Conservation (phyloP, 2,113 vertebrate species). For the Cathartes aura region DNA sequence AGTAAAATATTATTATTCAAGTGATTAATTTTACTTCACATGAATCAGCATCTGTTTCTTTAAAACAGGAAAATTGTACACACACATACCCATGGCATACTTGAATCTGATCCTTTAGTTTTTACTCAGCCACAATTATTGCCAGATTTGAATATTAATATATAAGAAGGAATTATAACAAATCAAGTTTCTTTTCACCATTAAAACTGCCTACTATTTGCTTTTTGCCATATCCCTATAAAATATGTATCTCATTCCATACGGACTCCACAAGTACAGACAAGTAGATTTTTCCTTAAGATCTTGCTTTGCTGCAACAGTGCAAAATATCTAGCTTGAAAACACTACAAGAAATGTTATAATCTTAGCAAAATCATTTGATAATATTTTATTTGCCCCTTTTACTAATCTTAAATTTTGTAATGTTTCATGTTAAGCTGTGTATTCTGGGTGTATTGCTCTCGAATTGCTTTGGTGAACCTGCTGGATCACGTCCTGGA, state of each 20-base stretch:
- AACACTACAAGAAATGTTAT: not conserved
- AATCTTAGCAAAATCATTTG: not conserved
- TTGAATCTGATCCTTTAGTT: not conserved
- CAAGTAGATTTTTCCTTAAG: not conserved
- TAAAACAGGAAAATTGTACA: not conserved
- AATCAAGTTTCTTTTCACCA: not conserved
- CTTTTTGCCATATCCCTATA: not conserved
- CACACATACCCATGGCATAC: not conserved
- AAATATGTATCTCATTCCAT: not conserved
- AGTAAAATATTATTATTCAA: not conserved
- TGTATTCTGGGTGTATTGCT: not conserved
- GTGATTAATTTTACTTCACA: slow-evolving; percentile 13
- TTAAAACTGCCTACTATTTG: not conserved
- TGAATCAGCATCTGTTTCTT: slow-evolving; percentile 22
- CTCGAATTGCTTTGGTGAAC: not conserved
- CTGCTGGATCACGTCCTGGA: not conserved
- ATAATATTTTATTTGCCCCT: not conserved
- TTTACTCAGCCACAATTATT: not conserved
- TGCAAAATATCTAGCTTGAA: not conserved
- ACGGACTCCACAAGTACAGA: not conserved
- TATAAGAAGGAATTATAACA: not conserved
- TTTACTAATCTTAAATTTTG: not conserved
- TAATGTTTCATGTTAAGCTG: not conserved
- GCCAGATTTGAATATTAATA: not conserved
- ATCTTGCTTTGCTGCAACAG: not conserved